Percentiles rank a stretch among this genome's conserved stretches.
Conservation (phyloP, 2,888 invertebrate genomes). For the Diogma glabrata region DNA sequence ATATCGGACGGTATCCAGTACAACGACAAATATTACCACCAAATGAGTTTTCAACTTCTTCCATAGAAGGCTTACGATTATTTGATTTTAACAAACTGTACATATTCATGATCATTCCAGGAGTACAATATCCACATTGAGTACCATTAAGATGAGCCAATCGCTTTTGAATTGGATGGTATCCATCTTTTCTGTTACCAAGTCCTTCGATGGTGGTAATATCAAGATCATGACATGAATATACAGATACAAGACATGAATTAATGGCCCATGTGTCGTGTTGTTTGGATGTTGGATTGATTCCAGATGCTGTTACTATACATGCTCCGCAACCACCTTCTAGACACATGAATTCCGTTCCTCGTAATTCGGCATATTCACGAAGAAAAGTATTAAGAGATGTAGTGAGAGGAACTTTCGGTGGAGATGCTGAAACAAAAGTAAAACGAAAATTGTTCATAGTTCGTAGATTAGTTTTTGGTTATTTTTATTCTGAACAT, state of each 20-base stretch:
- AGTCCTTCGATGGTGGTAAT: conserved; percentile 56
- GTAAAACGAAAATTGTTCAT: no score
- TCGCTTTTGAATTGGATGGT: conserved; percentile 48
- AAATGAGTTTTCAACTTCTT: conserved; percentile 50
- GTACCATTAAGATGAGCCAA: conserved; percentile 50
- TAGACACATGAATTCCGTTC: no score
- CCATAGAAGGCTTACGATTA: conserved; percentile 37
- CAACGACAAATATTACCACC: conserved; percentile 57
- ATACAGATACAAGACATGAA: conserved; percentile 48
- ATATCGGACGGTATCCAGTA: conserved; percentile 47
- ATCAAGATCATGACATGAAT: conserved; percentile 51
- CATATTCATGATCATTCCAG: conserved; percentile 63
- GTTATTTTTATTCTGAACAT: no score
- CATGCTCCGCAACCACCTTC: no score
- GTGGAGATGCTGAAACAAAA: no score
- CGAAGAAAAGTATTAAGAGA: no score
- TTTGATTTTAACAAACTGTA: conserved; percentile 39
- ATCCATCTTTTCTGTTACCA: conserved; percentile 46
- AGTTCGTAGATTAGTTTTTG: no score
- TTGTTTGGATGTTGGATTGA: no score
- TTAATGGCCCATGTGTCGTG: no score
- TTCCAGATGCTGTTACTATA: no score
- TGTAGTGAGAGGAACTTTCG: no score
- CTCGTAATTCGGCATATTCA: no score
- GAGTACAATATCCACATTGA: conserved; percentile 60